Conservation (phyloP, 2,113 vertebrate species). For the Tragelaphus imberbis region DNA sequence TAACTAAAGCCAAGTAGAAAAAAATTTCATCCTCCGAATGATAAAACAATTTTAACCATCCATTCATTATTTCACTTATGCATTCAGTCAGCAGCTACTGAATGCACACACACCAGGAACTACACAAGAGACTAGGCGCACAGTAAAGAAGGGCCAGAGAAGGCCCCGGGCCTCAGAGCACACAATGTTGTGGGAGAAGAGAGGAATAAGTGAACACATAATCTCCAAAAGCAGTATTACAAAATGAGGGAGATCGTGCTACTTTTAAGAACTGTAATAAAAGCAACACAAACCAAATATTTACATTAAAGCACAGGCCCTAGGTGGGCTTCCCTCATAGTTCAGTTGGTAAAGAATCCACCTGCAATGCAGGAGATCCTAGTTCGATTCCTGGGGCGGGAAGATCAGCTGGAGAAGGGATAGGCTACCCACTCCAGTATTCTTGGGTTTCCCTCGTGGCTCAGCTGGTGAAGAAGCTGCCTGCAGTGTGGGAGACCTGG, state of each 20-base stretch:
- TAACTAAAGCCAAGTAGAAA: neutral
- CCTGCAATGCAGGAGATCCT: neutral
- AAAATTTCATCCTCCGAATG: slow-evolving; percentile 6
- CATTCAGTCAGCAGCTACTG: neutral
- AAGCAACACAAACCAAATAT: neutral
- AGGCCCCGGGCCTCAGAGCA: neutral
- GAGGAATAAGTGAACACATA: neutral
- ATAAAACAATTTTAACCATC: neutral
- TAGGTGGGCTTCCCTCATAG: no score
- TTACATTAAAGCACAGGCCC: neutral
- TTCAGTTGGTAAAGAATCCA: neutral
- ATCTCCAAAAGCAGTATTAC: neutral
- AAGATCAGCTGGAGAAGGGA: neutral
- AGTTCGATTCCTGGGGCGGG: rapidly evolving
- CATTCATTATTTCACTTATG: neutral
- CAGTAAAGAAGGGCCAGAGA: neutral
- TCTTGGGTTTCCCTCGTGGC: neutral
- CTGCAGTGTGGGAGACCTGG: neutral
- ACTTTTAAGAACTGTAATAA: slow-evolving; percentile 13
- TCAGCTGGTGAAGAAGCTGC: neutral
- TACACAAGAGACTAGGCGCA: neutral
- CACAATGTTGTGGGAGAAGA: neutral
- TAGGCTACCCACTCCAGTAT: neutral
- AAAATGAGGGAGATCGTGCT: neutral
- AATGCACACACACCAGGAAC: neutral